Base-by-base conservation (phyloP, 2,113 vertebrate genomes). In the Catharus minimus region DNA sequence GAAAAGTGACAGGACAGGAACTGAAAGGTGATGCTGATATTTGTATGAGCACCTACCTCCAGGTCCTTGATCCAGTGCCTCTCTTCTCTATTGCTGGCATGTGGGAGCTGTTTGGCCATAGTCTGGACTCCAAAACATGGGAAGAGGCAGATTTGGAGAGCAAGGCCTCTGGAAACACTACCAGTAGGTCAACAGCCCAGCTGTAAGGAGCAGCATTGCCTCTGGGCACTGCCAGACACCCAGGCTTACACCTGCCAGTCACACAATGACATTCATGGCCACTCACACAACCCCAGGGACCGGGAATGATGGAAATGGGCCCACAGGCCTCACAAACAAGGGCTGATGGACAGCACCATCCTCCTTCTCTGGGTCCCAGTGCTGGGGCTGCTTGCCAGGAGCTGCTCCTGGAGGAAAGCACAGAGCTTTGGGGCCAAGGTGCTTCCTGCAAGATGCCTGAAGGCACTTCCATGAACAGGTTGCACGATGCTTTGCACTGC, bases 391-490 rank as follows among this genome's bases (percentile, higher is more conserved):
- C 52, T 50, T 2, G 4, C 3, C 4, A 39, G 73, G 36, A 87
- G 56, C 56, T 38, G 61, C 33, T 87, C 56, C 57, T 2, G 8
- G 19, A 61, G 57, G 24, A 30, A 69, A 60, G 41, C 9, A 2
- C 15, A 3, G 73, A 79, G 26, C 27, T 73, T 32, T 2, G 2
- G 27, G 71, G 30, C 8, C 1, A 0, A 53, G 43, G 73, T 24
- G 41, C 33, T 73, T 68, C 49, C 67, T 58, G 58, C 5, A 68
- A n/a, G 62, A 53, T 46, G 19, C 23, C n/a, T 16, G 23, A 32
- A 27, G 28, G 7, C 0, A 0, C 76, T 39, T 15, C 12, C 0
- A 0, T 0, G 0, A 64, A 47, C n/a, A 21, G 32, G 49, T 7
- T 24, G 10, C 68, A 17, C 0, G 0, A 33, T 21, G 27, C 47